Evolutionary conservation across 2,888 invertebrate genomes (phyloP).

Genomic region (Meteorus cinctellus): DNA sequence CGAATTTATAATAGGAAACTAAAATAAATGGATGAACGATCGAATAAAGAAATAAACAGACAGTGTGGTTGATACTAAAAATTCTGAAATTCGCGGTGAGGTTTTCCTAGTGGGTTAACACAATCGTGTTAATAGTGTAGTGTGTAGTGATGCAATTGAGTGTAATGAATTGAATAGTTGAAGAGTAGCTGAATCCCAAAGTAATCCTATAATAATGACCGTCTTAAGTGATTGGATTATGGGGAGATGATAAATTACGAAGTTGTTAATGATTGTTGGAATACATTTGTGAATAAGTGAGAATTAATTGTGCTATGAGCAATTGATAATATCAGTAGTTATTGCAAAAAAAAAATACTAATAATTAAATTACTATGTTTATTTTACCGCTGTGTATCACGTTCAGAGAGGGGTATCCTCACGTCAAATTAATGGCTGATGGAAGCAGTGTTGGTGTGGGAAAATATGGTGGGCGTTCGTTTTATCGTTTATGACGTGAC

Average conservation of each 20-base stretch:
- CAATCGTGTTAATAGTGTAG: too few relatives aligned
- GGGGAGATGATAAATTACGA: too few relatives aligned
- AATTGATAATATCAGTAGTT: background rate
- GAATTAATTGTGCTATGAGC: background rate
- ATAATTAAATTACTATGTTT: background rate
- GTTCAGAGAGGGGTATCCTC: background rate
- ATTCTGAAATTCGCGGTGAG: too few relatives aligned
- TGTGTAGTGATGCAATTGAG: too few relatives aligned
- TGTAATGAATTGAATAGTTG: too few relatives aligned
- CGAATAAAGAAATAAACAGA: background rate
- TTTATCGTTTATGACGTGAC: constrained; percentile 21
- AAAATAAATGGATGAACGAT: background rate
- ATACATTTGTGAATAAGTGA: too few relatives aligned
- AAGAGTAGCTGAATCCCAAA: too few relatives aligned
- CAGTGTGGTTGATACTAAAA: too few relatives aligned
- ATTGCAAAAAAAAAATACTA: background rate
- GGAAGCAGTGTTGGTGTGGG: background rate
- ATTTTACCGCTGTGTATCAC: background rate
- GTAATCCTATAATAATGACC: too few relatives aligned
- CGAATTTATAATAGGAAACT: background rate
- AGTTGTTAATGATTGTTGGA: too few relatives aligned
- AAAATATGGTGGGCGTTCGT: background rate
- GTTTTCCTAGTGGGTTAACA: too few relatives aligned
- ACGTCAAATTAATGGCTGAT: background rate
- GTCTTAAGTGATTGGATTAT: too few relatives aligned